Evolutionary conservation across 2,888 invertebrate species (phyloP).

Genomic region (Troides oblongomaculatus): DNA sequence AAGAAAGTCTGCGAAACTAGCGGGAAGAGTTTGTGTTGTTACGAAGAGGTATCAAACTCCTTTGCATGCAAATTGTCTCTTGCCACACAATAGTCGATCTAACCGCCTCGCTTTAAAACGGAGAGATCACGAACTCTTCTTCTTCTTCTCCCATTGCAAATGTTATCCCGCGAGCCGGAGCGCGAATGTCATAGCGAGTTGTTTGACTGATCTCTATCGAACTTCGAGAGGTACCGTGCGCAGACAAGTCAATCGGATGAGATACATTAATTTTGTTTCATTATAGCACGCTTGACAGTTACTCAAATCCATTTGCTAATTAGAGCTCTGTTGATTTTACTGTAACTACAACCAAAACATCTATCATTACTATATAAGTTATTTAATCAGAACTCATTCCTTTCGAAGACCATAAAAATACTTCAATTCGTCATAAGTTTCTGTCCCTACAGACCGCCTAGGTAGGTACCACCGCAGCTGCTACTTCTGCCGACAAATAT

Average conservation of each 20-base stretch:
- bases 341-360: too few relatives aligned
- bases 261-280: background rate
- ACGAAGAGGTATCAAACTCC: background rate
- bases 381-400: too few relatives aligned
- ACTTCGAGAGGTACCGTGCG: constrained; percentile 46
- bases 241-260: constrained; percentile 32
- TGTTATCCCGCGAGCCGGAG: constrained; percentile 32
- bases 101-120: background rate
- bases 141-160: constrained; percentile 5
- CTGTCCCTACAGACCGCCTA: too few relatives aligned
- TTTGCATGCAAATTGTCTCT: background rate
- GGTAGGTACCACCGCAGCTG: too few relatives aligned
- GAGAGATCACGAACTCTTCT: background rate
- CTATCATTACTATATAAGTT: too few relatives aligned
- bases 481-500: too few relatives aligned
- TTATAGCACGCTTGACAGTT: background rate
- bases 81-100: constrained; percentile 9
- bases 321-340: too few relatives aligned
- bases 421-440: too few relatives aligned
- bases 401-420: too few relatives aligned
- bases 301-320: too few relatives aligned
- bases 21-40: constrained; percentile 1
- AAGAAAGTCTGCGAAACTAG: too few relatives aligned
- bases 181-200: constrained; percentile 54
- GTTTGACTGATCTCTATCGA: constrained; percentile 63